Evolutionary conservation across 2,888 invertebrate species (phyloP).

Genomic region (Apamea crenata): DNA sequence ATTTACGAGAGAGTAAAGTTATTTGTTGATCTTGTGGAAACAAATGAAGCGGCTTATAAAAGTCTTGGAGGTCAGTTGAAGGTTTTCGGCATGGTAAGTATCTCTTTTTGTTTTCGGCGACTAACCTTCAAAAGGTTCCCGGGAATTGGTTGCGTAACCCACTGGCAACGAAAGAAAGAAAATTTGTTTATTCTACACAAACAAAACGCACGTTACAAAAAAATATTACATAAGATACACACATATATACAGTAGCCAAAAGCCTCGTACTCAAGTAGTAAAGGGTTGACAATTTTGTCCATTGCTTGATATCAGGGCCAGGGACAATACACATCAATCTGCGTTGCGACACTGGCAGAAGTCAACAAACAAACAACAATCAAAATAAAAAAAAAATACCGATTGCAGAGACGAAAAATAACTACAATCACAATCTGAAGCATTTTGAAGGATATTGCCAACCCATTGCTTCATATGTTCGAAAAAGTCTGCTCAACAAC

Average conservation of each 20-base stretch:
- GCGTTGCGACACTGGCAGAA: too few species aligned
- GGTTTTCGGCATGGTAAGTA: not conserved
- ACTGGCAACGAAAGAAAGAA: not conserved
- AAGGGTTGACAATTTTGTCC: not conserved
- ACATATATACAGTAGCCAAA: not conserved
- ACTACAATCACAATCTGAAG: too few species aligned
- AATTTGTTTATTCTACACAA: not conserved
- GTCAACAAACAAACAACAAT: too few species aligned
- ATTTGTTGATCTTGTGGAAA: slow-evolving; percentile 36
- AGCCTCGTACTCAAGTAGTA: not conserved
- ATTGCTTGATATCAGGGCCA: not conserved
- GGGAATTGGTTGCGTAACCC: not conserved
- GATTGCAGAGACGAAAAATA: too few species aligned
- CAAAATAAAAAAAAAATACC: too few species aligned
- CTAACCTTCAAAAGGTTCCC: not conserved
- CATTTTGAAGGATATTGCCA: too few species aligned
- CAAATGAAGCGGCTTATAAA: slow-evolving; percentile 5
- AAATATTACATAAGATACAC: not conserved
- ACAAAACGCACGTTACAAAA: not conserved
- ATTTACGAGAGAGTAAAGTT: slow-evolving; percentile 40
- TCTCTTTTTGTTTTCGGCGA: not conserved
- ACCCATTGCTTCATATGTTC: too few species aligned
- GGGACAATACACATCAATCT: too few species aligned
- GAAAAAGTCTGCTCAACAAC: too few species aligned
- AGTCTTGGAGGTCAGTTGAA: slow-evolving; percentile 13